Conservation (phyloP, 2,888 invertebrate species). For the Nysson spinosus region DNA sequence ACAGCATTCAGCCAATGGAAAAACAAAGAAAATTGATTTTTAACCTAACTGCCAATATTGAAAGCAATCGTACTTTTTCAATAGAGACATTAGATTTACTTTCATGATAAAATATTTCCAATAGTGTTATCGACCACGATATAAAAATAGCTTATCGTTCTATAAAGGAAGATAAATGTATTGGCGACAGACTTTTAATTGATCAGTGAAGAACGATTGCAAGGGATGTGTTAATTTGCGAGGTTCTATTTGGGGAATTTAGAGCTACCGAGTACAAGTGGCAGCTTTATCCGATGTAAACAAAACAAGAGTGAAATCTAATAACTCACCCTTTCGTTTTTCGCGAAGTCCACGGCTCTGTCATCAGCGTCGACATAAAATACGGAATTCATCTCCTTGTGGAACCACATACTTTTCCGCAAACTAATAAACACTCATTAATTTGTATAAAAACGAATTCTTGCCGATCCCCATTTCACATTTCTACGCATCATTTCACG, state of each 20-base stretch:
- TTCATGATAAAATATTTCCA: background rate
- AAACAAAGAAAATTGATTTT: no score
- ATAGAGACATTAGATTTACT: background rate
- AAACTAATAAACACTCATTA: no score
- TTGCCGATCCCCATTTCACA: no score
- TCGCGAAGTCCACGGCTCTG: conserved; percentile 52
- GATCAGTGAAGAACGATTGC: background rate
- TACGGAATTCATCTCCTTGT: conserved; percentile 63
- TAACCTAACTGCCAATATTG: no score
- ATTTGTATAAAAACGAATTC: no score
- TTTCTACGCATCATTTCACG: no score
- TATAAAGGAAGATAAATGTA: background rate
- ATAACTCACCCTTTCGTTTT: conserved; percentile 55
- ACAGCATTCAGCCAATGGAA: no score
- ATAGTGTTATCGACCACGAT: background rate
- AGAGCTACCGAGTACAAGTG: no score
- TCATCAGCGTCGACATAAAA: conserved; percentile 69
- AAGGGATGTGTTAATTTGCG: no score
- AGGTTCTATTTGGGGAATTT: no score
- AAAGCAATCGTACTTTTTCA: no score
- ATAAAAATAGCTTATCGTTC: conserved; percentile 5
- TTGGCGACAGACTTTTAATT: background rate
- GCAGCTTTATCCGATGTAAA: background rate
- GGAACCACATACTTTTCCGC: conserved; percentile 64
- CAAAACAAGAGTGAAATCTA: background rate